Conservation (phyloP, 2,113 vertebrate genomes). For the Cyanocitta stelleri region DNA sequence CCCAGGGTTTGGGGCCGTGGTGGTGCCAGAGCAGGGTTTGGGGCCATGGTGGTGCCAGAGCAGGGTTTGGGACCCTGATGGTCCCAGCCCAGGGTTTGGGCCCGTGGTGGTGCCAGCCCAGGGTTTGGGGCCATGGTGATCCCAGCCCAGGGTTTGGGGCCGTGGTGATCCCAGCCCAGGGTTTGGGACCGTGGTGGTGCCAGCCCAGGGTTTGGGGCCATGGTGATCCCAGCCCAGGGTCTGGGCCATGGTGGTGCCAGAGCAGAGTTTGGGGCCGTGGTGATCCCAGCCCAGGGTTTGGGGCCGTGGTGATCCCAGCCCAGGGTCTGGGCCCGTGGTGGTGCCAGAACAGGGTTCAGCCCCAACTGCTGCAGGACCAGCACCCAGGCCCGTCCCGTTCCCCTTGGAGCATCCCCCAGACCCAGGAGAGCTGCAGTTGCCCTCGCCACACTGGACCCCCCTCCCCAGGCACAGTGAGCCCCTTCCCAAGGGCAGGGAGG, state of each 20-base stretch:
- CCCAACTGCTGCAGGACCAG: rapidly evolving
- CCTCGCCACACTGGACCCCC: neutral
- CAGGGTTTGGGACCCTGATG: neutral
- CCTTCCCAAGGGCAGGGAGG: neutral
- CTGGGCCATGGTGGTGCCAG: too few species aligned
- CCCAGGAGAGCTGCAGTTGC: rapidly evolving
- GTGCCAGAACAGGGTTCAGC: neutral
- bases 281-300: neutral
- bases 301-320: too few species aligned
- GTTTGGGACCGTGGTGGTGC: neutral
- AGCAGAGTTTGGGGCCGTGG: neutral
- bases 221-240: neutral
- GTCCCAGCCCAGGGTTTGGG: neutral
- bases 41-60: neutral
- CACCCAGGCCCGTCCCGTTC: neutral
- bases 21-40: neutral
- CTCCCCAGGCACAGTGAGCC: neutral
- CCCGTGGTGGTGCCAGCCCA: neutral
- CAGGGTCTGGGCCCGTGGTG: neutral
- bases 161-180: rapidly evolving
- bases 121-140: neutral
- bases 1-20: neutral
- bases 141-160: neutral
- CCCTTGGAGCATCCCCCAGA: neutral
- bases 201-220: neutral